A percentile compares a stretch with the other conserved stretches of the same genome.
phyloP scores from a whole-genome alignment of 2,888 invertebrate genomes.

The Chaitophorus viminalis region DNA sequence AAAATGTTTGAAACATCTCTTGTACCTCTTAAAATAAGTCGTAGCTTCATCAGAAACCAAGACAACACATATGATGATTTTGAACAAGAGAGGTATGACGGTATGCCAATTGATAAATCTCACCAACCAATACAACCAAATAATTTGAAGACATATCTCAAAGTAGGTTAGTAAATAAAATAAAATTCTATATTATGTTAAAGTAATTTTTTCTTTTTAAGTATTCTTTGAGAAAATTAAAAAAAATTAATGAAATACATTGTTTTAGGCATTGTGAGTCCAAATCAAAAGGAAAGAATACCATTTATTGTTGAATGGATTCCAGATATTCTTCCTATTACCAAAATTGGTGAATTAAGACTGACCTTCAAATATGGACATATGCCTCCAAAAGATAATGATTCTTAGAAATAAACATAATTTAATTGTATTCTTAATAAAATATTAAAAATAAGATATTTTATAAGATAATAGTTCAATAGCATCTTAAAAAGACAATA shows the following conservation, averaged over 20 bases:
- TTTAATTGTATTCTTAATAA: too few species aligned
- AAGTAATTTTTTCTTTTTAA: background rate
- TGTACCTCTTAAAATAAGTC: conserved; percentile 74
- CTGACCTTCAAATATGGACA: conserved; percentile 79
- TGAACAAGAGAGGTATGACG: conserved; percentile 68
- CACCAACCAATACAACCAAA: conserved; percentile 71
- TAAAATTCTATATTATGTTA: background rate
- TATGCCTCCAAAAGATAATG: conserved; percentile 66
- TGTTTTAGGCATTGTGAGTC: conserved; percentile 41
- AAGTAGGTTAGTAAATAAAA: conserved; percentile 71
- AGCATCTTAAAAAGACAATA: too few species aligned
- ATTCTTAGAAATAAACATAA: background rate
- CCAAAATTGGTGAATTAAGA: conserved; percentile 78
- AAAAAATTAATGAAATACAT: background rate
- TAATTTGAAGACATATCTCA: conserved; percentile 74
- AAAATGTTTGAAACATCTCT: conserved; percentile 78
- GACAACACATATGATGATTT: conserved; percentile 73
- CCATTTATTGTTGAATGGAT: conserved; percentile 82
- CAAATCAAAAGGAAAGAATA: conserved; percentile 70
- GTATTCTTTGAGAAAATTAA: background rate
- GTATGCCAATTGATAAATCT: conserved; percentile 67
- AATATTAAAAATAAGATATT: too few species aligned
- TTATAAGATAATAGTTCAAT: too few species aligned
- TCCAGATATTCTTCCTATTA: conserved; percentile 76
- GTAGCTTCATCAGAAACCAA: conserved; percentile 74